phyloP scores from a whole-genome alignment of 2,888 invertebrate species.

The Agapetus fuscipes region DNA sequence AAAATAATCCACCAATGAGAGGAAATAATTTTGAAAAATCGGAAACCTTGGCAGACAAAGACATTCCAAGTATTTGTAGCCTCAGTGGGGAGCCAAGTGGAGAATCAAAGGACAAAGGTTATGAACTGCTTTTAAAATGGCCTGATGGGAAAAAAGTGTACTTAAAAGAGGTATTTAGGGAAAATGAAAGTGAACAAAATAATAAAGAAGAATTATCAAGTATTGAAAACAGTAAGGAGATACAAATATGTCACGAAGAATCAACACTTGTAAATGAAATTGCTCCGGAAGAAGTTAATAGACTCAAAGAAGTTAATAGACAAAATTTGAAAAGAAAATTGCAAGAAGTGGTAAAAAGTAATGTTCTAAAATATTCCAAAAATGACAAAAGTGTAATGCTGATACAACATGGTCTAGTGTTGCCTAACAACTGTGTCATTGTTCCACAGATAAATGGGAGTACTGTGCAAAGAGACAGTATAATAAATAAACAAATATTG shows the following conservation, averaged over 20 bases:
- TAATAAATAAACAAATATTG: slow-evolving; percentile 1
- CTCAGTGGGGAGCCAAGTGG: slow-evolving; percentile 4
- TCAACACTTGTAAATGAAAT: background rate
- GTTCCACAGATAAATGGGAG: slow-evolving; percentile 5
- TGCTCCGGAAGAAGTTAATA: background rate
- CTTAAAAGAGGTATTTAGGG: slow-evolving; percentile 18
- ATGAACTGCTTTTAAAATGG: slow-evolving; percentile 19
- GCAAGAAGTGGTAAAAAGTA: slow-evolving; percentile 15
- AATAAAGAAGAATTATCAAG: slow-evolving; percentile 26
- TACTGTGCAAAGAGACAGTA: no score
- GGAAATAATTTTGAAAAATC: no score
- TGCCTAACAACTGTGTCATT: slow-evolving; percentile 12
- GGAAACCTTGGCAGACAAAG: background rate
- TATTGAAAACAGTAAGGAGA: no score
- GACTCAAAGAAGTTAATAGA: slow-evolving; percentile 31
- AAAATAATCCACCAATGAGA: no score
- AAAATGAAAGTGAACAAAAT: slow-evolving; percentile 9
- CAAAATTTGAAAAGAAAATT: slow-evolving; percentile 15
- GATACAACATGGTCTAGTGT: background rate
- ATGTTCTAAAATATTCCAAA: slow-evolving; percentile 3
- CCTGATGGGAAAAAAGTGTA: slow-evolving; percentile 20
- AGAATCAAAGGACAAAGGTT: slow-evolving; percentile 9
- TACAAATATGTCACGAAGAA: no score
- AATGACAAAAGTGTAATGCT: slow-evolving; percentile 1
- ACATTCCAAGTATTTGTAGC: slow-evolving; percentile 3